These are phyloP conservation scores for Clupea harengus DNA, from an alignment of 2,113 vertebrate species.

Conservation along the genomic window DNA sequence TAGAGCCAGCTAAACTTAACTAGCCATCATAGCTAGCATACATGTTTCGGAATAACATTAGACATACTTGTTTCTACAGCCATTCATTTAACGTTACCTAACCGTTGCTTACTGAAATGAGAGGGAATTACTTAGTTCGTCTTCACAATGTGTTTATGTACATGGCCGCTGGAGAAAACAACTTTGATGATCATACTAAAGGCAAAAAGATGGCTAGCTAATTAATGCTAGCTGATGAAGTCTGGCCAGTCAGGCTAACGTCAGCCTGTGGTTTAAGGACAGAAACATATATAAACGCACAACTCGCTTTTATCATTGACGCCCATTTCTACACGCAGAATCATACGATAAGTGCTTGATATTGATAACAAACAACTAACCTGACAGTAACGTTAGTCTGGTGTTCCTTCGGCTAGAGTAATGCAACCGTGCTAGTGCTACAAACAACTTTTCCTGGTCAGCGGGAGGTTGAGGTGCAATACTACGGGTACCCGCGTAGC, in stretches of 20 bases:
- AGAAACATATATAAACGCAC: neutral
- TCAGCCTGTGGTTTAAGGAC: neutral
- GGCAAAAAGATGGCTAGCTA: neutral
- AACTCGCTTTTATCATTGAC: neutral
- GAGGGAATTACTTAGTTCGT: neutral
- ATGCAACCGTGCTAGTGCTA: neutral
- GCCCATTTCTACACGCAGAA: neutral
- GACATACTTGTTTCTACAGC: neutral
- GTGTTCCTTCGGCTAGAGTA: neutral
- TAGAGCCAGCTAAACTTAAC: neutral
- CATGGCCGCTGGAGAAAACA: neutral
- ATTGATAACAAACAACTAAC: neutral
- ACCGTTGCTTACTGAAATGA: neutral
- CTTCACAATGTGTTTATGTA: neutral
- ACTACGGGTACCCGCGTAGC: neutral
- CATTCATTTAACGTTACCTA: neutral
- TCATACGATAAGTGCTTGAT: neutral
- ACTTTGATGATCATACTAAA: neutral
- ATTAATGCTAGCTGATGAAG: neutral
- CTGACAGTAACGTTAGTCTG: neutral
- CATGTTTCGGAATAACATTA: neutral
- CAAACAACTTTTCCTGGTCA: neutral
- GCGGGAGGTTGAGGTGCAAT: neutral
- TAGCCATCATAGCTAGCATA: neutral
- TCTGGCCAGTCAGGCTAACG: neutral